A percentile compares a stretch with the other conserved stretches of the same genome.
phyloP scores from a whole-genome alignment of 2,113 vertebrate genomes.

The Carlito syrichta region DNA sequence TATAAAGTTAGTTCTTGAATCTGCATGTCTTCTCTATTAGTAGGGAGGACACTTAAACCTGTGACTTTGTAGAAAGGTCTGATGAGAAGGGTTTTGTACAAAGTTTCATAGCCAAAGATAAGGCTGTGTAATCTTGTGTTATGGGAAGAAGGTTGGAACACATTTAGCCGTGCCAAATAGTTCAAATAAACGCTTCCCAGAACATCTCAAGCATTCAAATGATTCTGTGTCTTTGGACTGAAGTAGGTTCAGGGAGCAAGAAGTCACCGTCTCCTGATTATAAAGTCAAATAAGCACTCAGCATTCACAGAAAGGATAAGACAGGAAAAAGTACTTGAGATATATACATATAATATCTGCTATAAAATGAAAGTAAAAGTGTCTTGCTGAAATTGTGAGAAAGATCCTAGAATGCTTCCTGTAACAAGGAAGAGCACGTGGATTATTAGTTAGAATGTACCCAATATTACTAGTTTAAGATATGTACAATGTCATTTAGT shows the following conservation, averaged over 20 bases:
- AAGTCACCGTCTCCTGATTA: not conserved
- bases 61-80: not conserved
- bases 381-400: not conserved
- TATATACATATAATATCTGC: not conserved
- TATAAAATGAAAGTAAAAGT: not conserved
- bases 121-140: not conserved
- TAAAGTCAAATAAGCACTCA: not conserved
- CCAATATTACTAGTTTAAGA: not conserved
- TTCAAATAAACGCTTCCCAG: conserved; percentile 15
- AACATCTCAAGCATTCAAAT: not conserved
- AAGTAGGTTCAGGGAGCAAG: not conserved
- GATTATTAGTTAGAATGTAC: not conserved
- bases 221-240: not conserved
- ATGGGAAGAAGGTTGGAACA: not conserved
- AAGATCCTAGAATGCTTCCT: not conserved
- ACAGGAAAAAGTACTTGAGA: not conserved
- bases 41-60: not conserved
- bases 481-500: not conserved
- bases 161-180: not conserved
- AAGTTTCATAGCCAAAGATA: not conserved
- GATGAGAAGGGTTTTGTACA: not conserved
- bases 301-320: not conserved
- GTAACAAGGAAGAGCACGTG: not conserved
- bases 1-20: not conserved
- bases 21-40: not conserved